Percentiles rank a stretch among this genome's conserved stretches.
Evolutionary conservation across 2,888 invertebrate genomes (phyloP).

Genomic region (Melolontha melolontha): DNA sequence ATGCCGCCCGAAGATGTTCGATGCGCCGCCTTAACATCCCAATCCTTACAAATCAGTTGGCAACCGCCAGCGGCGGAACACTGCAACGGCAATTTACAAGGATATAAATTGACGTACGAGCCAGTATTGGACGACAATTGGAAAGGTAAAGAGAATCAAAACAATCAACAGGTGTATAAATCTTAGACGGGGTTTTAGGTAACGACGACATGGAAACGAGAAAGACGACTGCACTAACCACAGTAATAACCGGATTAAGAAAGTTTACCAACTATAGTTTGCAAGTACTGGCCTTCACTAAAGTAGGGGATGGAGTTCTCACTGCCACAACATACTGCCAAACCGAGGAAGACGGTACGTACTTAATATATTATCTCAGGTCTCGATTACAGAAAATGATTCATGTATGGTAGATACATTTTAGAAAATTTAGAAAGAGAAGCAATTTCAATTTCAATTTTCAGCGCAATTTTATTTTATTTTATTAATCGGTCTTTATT

Average conservation of each 20-base stretch:
- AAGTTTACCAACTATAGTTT: slow-evolving; percentile 86
- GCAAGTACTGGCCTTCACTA: slow-evolving; percentile 82
- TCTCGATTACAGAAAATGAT: neutral
- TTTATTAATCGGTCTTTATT: too few species aligned
- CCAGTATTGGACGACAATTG: slow-evolving; percentile 72
- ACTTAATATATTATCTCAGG: slow-evolving; percentile 1
- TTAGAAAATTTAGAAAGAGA: too few species aligned
- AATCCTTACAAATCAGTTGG: slow-evolving; percentile 84
- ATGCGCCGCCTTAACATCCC: slow-evolving; percentile 80
- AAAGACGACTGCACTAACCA: slow-evolving; percentile 77
- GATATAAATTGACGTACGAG: slow-evolving; percentile 79
- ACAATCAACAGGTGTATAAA: slow-evolving; percentile 1
- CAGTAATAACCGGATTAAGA: slow-evolving; percentile 77
- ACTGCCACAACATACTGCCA: slow-evolving; percentile 77
- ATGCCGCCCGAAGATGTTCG: slow-evolving; percentile 82
- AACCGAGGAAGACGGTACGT: slow-evolving; percentile 82
- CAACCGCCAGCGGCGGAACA: slow-evolving; percentile 80
- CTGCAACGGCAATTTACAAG: slow-evolving; percentile 82
- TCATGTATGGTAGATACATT: too few species aligned
- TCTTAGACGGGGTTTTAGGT: slow-evolving; percentile 57
- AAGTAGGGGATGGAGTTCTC: slow-evolving; percentile 81
- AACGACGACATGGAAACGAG: slow-evolving; percentile 72
- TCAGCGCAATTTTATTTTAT: too few species aligned
- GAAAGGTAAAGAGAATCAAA: slow-evolving; percentile 57
- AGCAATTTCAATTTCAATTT: too few species aligned